Conservation (phyloP, 2,113 vertebrate species). For the Amazona guildingii region DNA sequence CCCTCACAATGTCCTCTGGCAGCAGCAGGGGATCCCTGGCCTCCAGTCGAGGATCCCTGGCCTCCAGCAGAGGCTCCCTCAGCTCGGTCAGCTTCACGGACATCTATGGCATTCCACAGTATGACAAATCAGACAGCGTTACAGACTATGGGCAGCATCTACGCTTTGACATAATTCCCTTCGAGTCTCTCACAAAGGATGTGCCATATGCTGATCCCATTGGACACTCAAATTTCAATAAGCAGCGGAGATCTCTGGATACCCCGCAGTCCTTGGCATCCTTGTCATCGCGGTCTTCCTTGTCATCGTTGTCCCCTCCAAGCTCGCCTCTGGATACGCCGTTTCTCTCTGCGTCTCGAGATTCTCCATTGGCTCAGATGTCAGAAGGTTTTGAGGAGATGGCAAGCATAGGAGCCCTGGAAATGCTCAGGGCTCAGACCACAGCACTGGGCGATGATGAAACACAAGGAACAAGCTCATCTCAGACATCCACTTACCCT, state of each 20-base stretch:
- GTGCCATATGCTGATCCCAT: constrained; percentile 62
- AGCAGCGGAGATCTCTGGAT: constrained; percentile 87
- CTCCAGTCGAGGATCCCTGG: constrained; percentile 91
- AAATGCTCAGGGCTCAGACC: constrained; percentile 81
- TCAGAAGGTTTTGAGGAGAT: constrained; percentile 92
- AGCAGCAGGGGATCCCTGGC: constrained; percentile 95
- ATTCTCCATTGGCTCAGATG: constrained; percentile 89
- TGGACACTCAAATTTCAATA: constrained; percentile 73
- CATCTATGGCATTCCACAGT: constrained; percentile 95
- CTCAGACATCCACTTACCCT: constrained; percentile 49
- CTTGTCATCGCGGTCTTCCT: constrained; percentile 92
- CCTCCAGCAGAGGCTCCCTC: constrained; percentile 94
- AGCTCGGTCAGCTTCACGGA: constrained; percentile 97
- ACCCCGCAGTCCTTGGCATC: constrained; percentile 93
- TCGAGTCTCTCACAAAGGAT: constrained; percentile 81
- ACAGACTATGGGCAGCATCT: constrained; percentile 79
- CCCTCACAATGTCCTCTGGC: constrained; percentile 92
- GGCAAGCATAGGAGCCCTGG: constrained; percentile 81
- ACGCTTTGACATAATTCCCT: constrained; percentile 86
- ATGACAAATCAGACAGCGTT: constrained; percentile 81
- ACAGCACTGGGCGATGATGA: constrained; percentile 74
- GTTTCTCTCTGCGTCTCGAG: constrained; percentile 86
- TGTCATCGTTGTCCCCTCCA: constrained; percentile 93
- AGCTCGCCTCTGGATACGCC: constrained; percentile 96
- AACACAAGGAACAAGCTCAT: constrained; percentile 38